Evolutionary conservation across 2,113 vertebrate species (phyloP), one percentile per base, ranked within the genome.

Genomic region (Callaeas wilsoni): DNA sequence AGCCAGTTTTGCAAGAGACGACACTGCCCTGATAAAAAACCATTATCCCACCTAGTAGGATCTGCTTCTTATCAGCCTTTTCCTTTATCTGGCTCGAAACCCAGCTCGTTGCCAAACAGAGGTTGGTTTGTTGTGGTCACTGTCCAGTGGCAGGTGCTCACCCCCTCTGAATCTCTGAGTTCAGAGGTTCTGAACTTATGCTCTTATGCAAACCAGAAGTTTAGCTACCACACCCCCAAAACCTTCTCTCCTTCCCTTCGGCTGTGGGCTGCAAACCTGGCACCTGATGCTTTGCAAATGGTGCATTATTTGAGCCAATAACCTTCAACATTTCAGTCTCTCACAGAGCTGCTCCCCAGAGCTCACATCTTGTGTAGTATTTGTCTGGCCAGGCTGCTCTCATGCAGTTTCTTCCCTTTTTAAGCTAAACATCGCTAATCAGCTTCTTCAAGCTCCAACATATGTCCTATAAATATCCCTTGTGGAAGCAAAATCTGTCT

Each of bases 391-490:
- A 26, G 79, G 90, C 74, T 84, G 60, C 84, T 94, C 80, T 92
- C 85, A 27, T 33, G 30, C 68, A 52, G 56, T 46, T 89, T 59
- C 80, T 95, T 62, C 42, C 73, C 60, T 93, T 97, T 93, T 84
- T 41, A 62, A 90, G 70, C 77, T 87, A 93, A 93, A 87, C 84
- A 80, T 74, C 5, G 32, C 90, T 95, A 93, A 96, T 96, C 93
- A 92, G 84, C 71, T 90, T 79, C 81, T 90, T 80, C 87, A 90
- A 94, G 95, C 90, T 91, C 90, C 41, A 91, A 89, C 95, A 91
- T 95, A 91, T 76, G 94, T 89, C 94, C 95, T 96, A 94, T 91
- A 95, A 95, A 97, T 95, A 97, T 95, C 94, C 85, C 88, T 87
- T n/a, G 88, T 94, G 90, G 88, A 90, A 95, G 94, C 92, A 93